Evolutionary conservation across 2,888 invertebrate genomes (phyloP), one percentile per base, ranked within the genome.

Genomic region (Odontomyia ornata): DNA sequence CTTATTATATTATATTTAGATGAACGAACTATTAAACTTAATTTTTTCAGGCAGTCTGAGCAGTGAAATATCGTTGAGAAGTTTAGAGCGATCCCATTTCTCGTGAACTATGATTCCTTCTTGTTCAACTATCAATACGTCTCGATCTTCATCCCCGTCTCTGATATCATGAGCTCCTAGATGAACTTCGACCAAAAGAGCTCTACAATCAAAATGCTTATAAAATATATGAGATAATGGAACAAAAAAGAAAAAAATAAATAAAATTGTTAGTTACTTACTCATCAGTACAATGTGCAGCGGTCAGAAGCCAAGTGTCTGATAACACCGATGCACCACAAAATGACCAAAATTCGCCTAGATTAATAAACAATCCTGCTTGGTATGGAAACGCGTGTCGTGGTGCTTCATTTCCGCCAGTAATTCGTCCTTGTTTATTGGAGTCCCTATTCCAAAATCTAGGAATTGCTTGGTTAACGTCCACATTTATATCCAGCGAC

Each of bases 141-240:
- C 84, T 52, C 87, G 88, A 15, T 85, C 86, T 75, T 81, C 78
- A 75, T 85, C 85, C 78, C 83, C 82, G 64, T 86, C 85, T 77
- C 84, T 84, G 30, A 86, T 85, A 75, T 86, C 85, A 77, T 86
- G 84, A 27, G 86, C 86, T 21, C 86, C 86, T n/a, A 86, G 79
- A 77, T 86, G 85, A 1, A 86, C 82, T 75, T 85, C 13, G 13
- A 27, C 76, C 5, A 1, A 18, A 1, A 25, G 28, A 21, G 56
- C 67, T 18, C 76, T 76, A 23, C 21, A 60, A 60, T 0, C 2
- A 0, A 25, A 60, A 62, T 25, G 5, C 18, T 56, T n/a, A 7
- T 15, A 71, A 15, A 36, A 36, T 3, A 36, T 9, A 36, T 3
- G 36, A 36, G 3, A 36, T 9, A 36, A 36, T 36, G 9, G 9